Evolutionary conservation across 2,797 vertebrate genomes (phyloP).

Genomic region (Chrysocyon brachyurus): DNA sequence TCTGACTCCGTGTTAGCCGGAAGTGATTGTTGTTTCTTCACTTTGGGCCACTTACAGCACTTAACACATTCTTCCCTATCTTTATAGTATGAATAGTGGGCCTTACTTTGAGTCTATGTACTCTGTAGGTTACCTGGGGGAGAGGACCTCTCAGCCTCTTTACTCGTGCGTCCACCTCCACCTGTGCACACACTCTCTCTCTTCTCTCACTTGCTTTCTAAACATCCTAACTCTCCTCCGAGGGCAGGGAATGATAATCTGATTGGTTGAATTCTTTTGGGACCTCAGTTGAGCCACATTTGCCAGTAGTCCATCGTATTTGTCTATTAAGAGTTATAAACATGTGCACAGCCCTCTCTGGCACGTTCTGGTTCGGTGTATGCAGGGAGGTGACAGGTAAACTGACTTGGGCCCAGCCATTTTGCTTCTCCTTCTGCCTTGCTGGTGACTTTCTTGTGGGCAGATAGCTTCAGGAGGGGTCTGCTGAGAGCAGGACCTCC

Average conservation of each 20-base stretch:
- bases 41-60: background rate
- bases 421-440: background rate
- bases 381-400: background rate
- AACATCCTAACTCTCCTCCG: background rate
- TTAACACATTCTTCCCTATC: background rate
- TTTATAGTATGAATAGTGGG: background rate
- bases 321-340: background rate
- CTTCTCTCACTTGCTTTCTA: background rate
- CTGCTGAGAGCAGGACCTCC: background rate
- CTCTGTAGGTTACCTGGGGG: background rate
- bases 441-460: conserved; percentile 4
- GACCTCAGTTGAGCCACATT: background rate
- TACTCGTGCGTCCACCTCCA: background rate
- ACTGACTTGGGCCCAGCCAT: background rate
- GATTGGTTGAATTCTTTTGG: background rate
- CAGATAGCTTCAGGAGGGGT: background rate
- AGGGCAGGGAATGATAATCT: background rate
- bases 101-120: background rate
- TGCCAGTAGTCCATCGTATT: background rate
- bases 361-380: background rate
- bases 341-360: background rate
- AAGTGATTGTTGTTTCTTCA: background rate
- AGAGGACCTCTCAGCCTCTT: background rate
- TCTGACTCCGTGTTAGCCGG: background rate
- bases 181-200: accelerated